phyloP scores from a whole-genome alignment of 2,797 vertebrate species.

The Tapirus indicus region DNA sequence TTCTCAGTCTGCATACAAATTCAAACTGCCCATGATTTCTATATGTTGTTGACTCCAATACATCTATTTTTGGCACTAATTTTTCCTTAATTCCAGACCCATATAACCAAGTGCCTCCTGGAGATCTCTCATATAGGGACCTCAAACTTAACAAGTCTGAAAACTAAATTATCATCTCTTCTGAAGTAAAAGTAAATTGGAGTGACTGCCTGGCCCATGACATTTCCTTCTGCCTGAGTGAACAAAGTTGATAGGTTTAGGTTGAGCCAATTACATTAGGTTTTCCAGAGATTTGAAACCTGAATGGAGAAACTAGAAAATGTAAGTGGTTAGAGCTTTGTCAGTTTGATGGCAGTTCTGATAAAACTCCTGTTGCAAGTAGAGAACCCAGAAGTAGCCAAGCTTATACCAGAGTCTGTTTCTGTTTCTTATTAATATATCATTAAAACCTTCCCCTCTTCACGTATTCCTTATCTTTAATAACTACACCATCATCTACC shows the following conservation, averaged over 20 bases:
- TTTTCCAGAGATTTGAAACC: neutral
- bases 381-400: neutral
- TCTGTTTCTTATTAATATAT: neutral
- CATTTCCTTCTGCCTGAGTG: neutral
- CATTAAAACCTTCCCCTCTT: neutral
- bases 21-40: neutral
- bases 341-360: neutral
- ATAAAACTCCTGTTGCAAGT: neutral
- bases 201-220: neutral
- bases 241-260: neutral
- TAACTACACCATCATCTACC: neutral
- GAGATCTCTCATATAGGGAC: neutral
- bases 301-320: neutral
- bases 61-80: neutral
- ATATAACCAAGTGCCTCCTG: neutral
- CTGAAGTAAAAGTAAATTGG: neutral
- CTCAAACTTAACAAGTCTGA: neutral
- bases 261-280: neutral
- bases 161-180: neutral
- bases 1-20: neutral
- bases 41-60: neutral
- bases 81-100: neutral
- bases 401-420: neutral
- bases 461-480: neutral
- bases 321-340: neutral